Evolutionary conservation across 2,888 invertebrate species (phyloP), one percentile per base, ranked within the genome.

Genomic region (Aethes cnicana): DNA sequence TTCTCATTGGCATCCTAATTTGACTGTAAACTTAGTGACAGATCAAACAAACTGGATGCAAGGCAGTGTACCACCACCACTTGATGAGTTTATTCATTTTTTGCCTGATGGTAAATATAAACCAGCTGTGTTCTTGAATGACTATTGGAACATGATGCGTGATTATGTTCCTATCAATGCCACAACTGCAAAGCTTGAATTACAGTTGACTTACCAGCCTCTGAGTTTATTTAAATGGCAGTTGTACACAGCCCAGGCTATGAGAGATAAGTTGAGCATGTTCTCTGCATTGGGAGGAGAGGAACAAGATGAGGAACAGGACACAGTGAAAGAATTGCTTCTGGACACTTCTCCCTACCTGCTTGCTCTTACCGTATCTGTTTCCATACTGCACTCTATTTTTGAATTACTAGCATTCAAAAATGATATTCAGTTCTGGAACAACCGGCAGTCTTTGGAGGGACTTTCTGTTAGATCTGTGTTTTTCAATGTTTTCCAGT

Each of bases 401-500:
- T 99, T 99, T 90, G 99, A 99, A 82, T 92, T 99, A 63, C 91
- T 99, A 48, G 99, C 99, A 32, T 99, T 99, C 82, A 99, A 99
- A 90, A 99, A 99, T 89, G 99, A 99, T 81, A 99, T 99, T 70
- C 99, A 99, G 82, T 99, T 99, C 80, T 99, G 99, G 99, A 97
- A 98, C 68, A 98, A 98, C 71, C 92, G 98, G 9, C 97, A 98
- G 77, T 97, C 98, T 0, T 89, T 99, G 35, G 99, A 99, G 86
- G 99, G 99, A 6, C 91, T 99, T 26, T 99, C 99, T 0, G 99
- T 99, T 2, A 93, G 99, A 60, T 98, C 97, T 0, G 98, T 99
- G 18, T 98, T 99, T 83, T 99, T 99, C 87, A 97, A 97, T 70
- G 98, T 99, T 3, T 98, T 99, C 84, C 98, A 99, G 80, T 97